phyloP scores from a whole-genome alignment of 2,888 invertebrate species.

The Ceriagrion tenellum region DNA sequence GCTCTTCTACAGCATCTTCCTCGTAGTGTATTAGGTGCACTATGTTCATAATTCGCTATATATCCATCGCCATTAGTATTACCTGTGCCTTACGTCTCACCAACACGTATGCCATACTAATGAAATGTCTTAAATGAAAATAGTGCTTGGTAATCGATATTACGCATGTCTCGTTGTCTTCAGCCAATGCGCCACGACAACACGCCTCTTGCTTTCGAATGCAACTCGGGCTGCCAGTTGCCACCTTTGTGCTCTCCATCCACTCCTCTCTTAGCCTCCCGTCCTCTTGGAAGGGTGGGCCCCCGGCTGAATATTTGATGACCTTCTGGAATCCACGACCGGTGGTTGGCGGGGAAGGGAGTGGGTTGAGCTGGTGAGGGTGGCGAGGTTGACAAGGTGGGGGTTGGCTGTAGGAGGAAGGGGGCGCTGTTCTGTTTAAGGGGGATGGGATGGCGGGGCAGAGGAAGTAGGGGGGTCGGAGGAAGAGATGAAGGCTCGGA shows the following conservation, averaged over 20 bases:
- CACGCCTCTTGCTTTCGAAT: not conserved
- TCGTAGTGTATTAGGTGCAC: too few relatives aligned
- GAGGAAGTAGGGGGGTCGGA: not conserved
- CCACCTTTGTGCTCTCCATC: not conserved
- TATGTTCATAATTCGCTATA: too few relatives aligned
- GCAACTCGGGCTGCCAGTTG: not conserved
- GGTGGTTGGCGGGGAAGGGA: not conserved
- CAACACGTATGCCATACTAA: too few relatives aligned
- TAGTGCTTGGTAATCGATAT: too few relatives aligned
- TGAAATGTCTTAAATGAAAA: too few relatives aligned
- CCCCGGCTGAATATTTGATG: constrained; percentile 54
- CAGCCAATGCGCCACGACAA: not conserved
- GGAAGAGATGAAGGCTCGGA: too few relatives aligned
- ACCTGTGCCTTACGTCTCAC: too few relatives aligned
- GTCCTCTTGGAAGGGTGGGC: not conserved
- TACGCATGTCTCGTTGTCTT: too few relatives aligned
- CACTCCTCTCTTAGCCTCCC: not conserved
- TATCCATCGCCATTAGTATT: too few relatives aligned
- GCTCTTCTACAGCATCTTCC: too few relatives aligned
- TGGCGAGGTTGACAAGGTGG: not conserved
- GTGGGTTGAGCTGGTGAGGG: not conserved
- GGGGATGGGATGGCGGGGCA: not conserved
- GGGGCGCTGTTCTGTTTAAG: not conserved
- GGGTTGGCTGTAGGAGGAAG: not conserved
- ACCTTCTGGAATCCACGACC: constrained; percentile 17